These are phyloP conservation scores for Sialia sialis DNA, from an alignment of 2,113 vertebrate species.

Conservation along the genomic window DNA sequence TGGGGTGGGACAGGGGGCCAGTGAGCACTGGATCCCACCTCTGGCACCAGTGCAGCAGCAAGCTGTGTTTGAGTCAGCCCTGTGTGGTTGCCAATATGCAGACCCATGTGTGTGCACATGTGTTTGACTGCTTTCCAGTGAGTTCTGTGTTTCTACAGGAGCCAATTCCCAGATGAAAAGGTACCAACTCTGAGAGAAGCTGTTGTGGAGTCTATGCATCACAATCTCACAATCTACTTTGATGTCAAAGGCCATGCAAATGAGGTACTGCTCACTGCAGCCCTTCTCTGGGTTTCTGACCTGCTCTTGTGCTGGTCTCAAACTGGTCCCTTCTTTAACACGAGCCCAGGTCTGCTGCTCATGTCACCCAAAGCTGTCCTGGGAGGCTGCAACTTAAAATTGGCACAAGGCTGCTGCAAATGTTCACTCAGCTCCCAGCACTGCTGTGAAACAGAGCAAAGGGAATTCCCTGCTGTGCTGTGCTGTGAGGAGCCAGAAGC, in stretches of 20 bases:
- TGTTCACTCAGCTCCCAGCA: background rate
- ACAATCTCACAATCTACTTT: slow-evolving; percentile 89
- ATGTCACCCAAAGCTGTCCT: background rate
- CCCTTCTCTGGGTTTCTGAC: background rate
- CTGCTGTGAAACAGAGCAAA: background rate
- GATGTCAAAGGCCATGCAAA: slow-evolving; percentile 94
- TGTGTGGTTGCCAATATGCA: background rate
- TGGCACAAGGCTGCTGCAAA: background rate
- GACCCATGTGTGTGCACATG: rapidly evolving
- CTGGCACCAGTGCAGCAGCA: background rate
- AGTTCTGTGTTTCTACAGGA: slow-evolving; percentile 64
- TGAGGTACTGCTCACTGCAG: slow-evolving; percentile 72
- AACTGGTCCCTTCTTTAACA: background rate
- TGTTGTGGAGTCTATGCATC: slow-evolving; percentile 81
- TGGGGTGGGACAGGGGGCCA: rapidly evolving
- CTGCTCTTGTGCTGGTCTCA: background rate
- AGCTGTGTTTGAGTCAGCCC: background rate
- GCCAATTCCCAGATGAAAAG: slow-evolving; percentile 83
- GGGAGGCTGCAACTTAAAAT: background rate
- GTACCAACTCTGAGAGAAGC: slow-evolving; percentile 91
- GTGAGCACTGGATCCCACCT: background rate
- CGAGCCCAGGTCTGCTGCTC: background rate
- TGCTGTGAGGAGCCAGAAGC: background rate
- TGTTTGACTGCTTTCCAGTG: background rate
- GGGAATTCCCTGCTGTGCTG: background rate